Evolutionary conservation across 2,888 invertebrate species (phyloP).

Genomic region (Synanthedon andrenaeformis): DNA sequence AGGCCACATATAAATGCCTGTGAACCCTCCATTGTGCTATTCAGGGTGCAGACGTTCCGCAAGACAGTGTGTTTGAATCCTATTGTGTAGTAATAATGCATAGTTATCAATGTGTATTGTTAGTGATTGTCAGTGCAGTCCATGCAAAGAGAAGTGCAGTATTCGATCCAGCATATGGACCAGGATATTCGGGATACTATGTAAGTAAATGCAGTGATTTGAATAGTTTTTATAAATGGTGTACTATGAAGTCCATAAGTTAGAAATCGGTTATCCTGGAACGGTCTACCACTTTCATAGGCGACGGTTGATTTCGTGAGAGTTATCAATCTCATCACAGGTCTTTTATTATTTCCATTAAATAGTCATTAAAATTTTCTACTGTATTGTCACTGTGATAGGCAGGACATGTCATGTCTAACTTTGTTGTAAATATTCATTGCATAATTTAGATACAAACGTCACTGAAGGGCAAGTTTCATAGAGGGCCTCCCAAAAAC

Average conservation of each 20-base stretch:
- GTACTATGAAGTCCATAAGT: background rate
- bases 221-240: background rate
- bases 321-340: too few species aligned
- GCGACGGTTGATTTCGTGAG: too few species aligned
- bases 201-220: slow-evolving; percentile 51
- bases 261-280: too few species aligned
- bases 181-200: slow-evolving; percentile 69
- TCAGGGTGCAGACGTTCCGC: slow-evolving; percentile 37
- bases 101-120: slow-evolving; percentile 31
- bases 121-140: slow-evolving; percentile 29
- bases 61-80: slow-evolving; percentile 21
- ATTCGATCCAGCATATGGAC: slow-evolving; percentile 50
- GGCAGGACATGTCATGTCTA: too few species aligned
- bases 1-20: slow-evolving; percentile 66
- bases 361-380: too few species aligned
- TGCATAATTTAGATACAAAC: too few species aligned
- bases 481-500: too few species aligned
- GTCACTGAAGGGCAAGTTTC: too few species aligned
- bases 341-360: too few species aligned
- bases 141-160: slow-evolving; percentile 29
- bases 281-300: too few species aligned
- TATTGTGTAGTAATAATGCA: slow-evolving; percentile 25
- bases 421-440: too few species aligned
- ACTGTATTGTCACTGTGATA: too few species aligned
- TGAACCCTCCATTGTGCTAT: slow-evolving; percentile 47